Percentiles rank a stretch among this genome's conserved stretches.
Conservation (phyloP, 2,888 invertebrate genomes). For the Zygogramma bicolorata region DNA sequence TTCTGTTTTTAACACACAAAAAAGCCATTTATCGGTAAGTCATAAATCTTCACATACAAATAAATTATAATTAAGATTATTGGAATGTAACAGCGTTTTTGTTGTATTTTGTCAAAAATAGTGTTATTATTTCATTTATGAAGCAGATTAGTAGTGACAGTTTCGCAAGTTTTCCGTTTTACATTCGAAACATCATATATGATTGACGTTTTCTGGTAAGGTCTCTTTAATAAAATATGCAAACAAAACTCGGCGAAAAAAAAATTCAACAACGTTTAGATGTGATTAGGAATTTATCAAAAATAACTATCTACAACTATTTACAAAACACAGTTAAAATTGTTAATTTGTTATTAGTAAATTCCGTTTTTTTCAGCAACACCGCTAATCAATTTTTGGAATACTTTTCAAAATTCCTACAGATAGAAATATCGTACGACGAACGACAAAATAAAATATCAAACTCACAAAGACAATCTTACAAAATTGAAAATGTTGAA, state of each 20-base stretch:
- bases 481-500: no score
- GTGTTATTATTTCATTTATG: slow-evolving; percentile 55
- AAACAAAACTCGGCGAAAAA: background rate
- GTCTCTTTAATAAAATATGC: slow-evolving; percentile 28
- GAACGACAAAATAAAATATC: no score
- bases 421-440: no score
- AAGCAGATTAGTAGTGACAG: slow-evolving; percentile 33
- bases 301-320: slow-evolving; percentile 43
- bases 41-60: slow-evolving; percentile 47
- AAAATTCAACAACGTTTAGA: slow-evolving; percentile 36
- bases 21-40: slow-evolving; percentile 59
- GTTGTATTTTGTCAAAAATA: slow-evolving; percentile 64
- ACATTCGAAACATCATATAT: background rate
- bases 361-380: background rate
- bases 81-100: slow-evolving; percentile 62
- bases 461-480: no score
- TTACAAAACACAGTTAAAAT: slow-evolving; percentile 36
- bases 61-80: slow-evolving; percentile 45
- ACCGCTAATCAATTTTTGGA: background rate
- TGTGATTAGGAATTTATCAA: slow-evolving; percentile 34
- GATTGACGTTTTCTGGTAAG: slow-evolving; percentile 20
- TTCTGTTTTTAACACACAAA: slow-evolving; percentile 65
- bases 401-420: no score
- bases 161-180: slow-evolving; percentile 35
- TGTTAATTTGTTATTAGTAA: background rate